Evolutionary conservation across 2,888 invertebrate species (phyloP), one percentile per base, ranked within the genome.

Genomic region (Lithophane leautieri): DNA sequence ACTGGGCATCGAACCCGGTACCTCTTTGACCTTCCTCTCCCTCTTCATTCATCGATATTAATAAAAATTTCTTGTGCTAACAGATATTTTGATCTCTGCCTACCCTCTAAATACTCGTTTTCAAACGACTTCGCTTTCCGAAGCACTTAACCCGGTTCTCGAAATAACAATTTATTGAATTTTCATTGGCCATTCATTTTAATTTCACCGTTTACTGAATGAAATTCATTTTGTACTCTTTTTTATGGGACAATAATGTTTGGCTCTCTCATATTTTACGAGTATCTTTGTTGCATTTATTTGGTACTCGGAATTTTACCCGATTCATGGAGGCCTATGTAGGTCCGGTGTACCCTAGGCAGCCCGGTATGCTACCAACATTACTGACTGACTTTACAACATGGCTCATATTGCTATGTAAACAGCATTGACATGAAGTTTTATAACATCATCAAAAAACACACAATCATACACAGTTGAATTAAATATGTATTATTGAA

Each of bases 171-270:
- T 50, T 74, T 71, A 85, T 83, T 85, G 73, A 73, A 85, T 68
- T 85, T 85, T 83, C 81, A 85, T 85, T 81, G 75, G 22, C 71
- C 70, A 81, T 83, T 82, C 62, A 25, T 56, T 76, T 76, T 54
- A 66, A 73, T 73, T n/a, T n/a, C 63, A 65, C 22, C 70, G n/a
- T 54, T 76, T 62, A 69, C 14, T 66, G n/a, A 73, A 79, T 70
- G 40, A 81, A 71, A 63, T 62, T 44, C 42, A 66, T 75, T 68
- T 62, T 66, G 44, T 56, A 52, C 40, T 68, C 68, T 70, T 58
- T 73, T 69, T 63, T 61, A 76, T 11, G 28, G 52, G 34, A 58
- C 52, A 19, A 2, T 61, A 42, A 19, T 54, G 16, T 8, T 73
- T n/a, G 11, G 22, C 22, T 40, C n/a, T 42, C 28, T 74, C 1